These are phyloP conservation scores for Drosophila multiciliata DNA, from an alignment of 2,888 invertebrate genomes.

Conservation along the genomic window DNA sequence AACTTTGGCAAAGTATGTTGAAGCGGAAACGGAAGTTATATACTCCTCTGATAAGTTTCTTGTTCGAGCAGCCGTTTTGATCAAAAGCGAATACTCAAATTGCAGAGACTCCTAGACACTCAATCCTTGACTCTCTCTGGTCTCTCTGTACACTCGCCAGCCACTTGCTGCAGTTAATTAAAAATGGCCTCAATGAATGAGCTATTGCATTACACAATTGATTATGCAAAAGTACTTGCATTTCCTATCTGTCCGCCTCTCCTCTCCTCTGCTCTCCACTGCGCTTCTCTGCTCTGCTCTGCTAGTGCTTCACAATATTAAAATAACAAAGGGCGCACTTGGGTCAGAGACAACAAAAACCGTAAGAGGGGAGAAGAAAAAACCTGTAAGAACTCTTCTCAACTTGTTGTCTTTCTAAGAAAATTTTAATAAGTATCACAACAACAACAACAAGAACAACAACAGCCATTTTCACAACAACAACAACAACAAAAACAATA, in stretches of 20 bases:
- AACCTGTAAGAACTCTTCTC: conserved; percentile 32
- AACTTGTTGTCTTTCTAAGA: conserved; percentile 56
- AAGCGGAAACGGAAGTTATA: conserved; percentile 72
- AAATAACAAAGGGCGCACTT: conserved; percentile 61
- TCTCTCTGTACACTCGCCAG: not conserved
- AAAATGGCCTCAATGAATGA: conserved; percentile 59
- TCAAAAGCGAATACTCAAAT: conserved; percentile 18
- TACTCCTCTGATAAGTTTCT: conserved; percentile 52
- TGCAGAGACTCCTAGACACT: conserved; percentile 1
- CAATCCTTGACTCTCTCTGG: conserved; percentile 17
- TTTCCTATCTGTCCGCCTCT: conserved; percentile 23
- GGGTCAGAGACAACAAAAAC: conserved; percentile 45
- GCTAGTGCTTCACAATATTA: conserved; percentile 38
- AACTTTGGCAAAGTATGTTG: conserved; percentile 61
- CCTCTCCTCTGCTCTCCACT: not conserved
- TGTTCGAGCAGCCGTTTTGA: conserved; percentile 28
- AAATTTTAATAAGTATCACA: conserved; percentile 63
- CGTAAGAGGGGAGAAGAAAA: conserved; percentile 15
- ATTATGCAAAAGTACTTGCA: conserved; percentile 57
- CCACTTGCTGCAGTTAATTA: conserved; percentile 58
- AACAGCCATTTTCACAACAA: conserved; percentile 15
- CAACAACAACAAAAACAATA: conserved; percentile 27
- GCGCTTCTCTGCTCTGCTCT: not conserved
- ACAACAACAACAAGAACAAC: conserved; percentile 31
- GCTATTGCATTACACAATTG: conserved; percentile 66